A percentile compares a stretch with the other conserved stretches of the same genome.
phyloP scores from a whole-genome alignment of 2,888 invertebrate genomes.

The Busseola fusca region DNA sequence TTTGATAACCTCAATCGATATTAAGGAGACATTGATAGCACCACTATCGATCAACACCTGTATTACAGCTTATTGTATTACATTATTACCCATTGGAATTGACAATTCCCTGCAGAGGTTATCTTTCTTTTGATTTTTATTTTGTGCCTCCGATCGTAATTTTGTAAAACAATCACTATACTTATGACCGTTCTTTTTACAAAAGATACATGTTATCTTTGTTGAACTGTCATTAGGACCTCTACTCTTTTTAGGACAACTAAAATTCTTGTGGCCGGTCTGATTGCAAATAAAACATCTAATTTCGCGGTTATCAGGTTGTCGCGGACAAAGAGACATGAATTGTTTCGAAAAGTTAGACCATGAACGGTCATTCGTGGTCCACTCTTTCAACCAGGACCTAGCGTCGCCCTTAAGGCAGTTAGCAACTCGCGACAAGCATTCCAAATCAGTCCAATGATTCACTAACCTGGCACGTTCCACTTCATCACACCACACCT shows the following conservation, averaged over 20 bases:
- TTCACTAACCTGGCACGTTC: constrained; percentile 2
- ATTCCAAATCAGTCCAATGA: constrained; percentile 20
- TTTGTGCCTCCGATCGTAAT: background rate
- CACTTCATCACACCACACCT: background rate
- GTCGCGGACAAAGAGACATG: too few relatives aligned
- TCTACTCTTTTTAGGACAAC: too few relatives aligned
- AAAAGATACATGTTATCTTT: background rate
- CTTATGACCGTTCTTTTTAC: background rate
- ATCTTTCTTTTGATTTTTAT: constrained; percentile 2
- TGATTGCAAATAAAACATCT: background rate
- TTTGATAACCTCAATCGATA: background rate
- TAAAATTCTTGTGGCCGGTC: background rate
- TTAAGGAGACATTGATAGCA: background rate
- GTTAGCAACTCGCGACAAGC: constrained; percentile 23
- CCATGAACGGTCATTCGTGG: too few relatives aligned
- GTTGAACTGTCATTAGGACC: background rate
- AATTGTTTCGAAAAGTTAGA: too few relatives aligned
- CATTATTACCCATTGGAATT: background rate
- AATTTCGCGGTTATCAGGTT: background rate
- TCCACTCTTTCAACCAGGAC: too few relatives aligned
- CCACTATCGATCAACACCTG: background rate
- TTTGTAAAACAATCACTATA: background rate
- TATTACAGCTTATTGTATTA: background rate
- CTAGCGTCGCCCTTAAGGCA: too few relatives aligned
- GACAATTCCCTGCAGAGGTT: constrained; percentile 21